Base-by-base conservation (phyloP, 2,888 invertebrate species). In the Aphrophora alni region DNA sequence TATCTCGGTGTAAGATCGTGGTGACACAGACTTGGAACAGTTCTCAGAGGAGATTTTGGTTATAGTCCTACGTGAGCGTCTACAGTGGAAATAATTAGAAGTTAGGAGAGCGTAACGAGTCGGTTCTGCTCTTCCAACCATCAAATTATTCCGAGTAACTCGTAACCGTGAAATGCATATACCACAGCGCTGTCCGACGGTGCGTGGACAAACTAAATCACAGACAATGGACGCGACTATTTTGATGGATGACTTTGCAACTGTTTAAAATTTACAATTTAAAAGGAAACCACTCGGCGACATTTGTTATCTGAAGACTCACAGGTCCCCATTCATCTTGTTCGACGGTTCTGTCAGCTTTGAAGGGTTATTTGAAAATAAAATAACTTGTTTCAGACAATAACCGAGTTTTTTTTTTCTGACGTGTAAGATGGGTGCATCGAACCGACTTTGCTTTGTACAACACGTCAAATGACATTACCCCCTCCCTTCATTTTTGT, bases 221-320 rank as follows among this genome's bases (percentile, higher is more conserved):
- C 59, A 59, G 59, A 59, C 59, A 59, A 59, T 21, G 59, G n/a
- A 1, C 7, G 21, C 59, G 59, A 3, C 59, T 2, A 4, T n/a
- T 59, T n/a, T 59, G 59, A 59, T 59, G 59, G 59, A 59, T 59
- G 59, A 59, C 59, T 21, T 59, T 59, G 59, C 59, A 59, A 59
- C 59, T 59, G 59, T 59, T 59, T 59, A 59, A 59, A 59, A 59
- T 59, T 59, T 59, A 59, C 59, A 59, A 59, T 59, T 59, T 59
- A 59, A 59, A 59, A 59, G 59, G 10, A n/a, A 59, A n/a, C 21
- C 1, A 21, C 59, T 59, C 12, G 44, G 44, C 44, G 59, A 59
- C 59, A 59, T 59, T 59, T 21, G 21, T 59, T 59, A 59, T 59
- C 59, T 21, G 21, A 14, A 44, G 44, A 44, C 7, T 14, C 44